phyloP scores from a whole-genome alignment of 2,113 vertebrate species.

The Phrynocephalus versicolor region DNA sequence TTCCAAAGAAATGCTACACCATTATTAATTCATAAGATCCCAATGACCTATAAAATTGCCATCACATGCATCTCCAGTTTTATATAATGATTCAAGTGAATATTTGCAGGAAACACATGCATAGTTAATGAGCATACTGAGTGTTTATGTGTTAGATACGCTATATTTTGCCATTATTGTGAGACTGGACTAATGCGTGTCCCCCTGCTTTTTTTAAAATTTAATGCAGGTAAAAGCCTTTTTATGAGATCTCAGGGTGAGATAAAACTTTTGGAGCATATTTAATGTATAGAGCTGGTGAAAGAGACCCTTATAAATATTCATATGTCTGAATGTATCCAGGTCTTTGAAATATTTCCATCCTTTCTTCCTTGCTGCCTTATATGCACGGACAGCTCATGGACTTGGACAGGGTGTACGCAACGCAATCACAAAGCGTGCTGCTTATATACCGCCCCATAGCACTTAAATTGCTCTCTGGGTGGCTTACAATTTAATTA shows the following conservation, averaged over 20 bases:
- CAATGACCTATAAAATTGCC: neutral
- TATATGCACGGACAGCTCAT: too few species aligned
- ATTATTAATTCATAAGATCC: constrained; percentile 13
- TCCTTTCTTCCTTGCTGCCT: neutral
- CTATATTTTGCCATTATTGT: neutral
- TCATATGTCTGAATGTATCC: neutral
- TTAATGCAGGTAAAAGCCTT: neutral
- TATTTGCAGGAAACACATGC: constrained; percentile 21
- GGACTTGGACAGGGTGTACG: too few species aligned
- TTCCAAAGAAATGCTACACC: neutral
- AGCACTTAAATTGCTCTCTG: too few species aligned
- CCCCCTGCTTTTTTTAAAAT: neutral
- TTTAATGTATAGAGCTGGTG: neutral
- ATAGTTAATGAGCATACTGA: neutral
- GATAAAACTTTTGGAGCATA: neutral
- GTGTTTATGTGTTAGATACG: neutral
- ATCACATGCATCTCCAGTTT: neutral
- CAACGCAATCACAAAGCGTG: too few species aligned
- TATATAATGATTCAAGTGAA: constrained; percentile 8
- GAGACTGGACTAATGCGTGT: neutral
- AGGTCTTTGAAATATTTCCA: neutral
- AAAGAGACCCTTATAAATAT: constrained; percentile 17
- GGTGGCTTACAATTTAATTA: too few species aligned
- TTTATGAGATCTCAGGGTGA: neutral
- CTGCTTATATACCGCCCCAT: too few species aligned